These are phyloP conservation scores for Alaudala cheleensis DNA, from an alignment of 2,113 vertebrate genomes.

Conservation along the genomic window DNA sequence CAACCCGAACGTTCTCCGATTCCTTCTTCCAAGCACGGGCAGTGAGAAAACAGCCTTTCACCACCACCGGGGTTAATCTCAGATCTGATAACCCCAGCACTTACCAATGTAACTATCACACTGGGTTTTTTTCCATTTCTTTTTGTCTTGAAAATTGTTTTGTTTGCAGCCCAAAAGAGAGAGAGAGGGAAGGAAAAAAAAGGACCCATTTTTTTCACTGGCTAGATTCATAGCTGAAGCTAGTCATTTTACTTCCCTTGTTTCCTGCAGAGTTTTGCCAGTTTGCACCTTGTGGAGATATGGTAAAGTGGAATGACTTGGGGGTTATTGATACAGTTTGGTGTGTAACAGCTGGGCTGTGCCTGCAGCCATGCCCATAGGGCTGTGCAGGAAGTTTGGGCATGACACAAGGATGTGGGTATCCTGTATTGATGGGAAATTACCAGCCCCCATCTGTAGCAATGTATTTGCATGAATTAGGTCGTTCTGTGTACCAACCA, in stretches of 20 bases:
- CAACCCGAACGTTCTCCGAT: no score
- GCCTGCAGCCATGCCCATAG: not conserved
- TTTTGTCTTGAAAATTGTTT: not conserved
- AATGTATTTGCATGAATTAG: no score
- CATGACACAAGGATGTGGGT: not conserved
- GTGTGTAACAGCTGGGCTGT: no score
- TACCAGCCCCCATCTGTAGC: no score
- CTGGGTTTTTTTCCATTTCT: not conserved
- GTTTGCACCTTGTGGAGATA: not conserved
- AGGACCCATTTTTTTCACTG: not conserved
- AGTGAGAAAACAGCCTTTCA: no score
- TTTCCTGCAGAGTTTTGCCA: not conserved
- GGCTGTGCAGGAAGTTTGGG: not conserved
- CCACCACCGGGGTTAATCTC: no score
- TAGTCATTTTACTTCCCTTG: not conserved
- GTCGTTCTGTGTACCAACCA: no score
- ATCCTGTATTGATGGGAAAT: rapidly evolving
- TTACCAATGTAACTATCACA: not conserved
- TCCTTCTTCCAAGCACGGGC: no score
- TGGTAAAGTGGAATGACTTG: not conserved
- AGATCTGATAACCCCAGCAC: no score
- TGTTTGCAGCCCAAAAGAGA: not conserved
- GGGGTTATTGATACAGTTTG: not conserved
- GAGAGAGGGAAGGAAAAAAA: no score
- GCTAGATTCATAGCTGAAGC: not conserved